phyloP scores from a whole-genome alignment of 2,888 invertebrate genomes.

The Dicroscelio sp. region DNA sequence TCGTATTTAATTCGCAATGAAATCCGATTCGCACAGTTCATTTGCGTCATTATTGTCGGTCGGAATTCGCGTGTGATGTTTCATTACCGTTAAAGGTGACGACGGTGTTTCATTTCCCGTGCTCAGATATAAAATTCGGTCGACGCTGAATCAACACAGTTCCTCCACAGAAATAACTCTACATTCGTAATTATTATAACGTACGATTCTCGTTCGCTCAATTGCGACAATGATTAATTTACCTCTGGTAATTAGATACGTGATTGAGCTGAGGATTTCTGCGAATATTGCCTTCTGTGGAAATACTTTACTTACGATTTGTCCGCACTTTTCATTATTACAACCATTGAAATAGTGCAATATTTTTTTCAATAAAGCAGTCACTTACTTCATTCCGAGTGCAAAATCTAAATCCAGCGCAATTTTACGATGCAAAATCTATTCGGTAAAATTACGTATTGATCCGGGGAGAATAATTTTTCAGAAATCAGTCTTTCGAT shows the following conservation, averaged over 20 bases:
- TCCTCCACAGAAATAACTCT: constrained; percentile 28
- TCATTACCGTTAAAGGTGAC: constrained; percentile 23
- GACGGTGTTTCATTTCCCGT: constrained; percentile 21
- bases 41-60: constrained; percentile 38
- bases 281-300: not conserved
- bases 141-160: constrained; percentile 31
- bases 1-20: not conserved
- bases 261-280: not conserved
- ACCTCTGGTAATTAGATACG: not conserved
- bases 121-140: constrained; percentile 21
- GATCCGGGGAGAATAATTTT: too few relatives aligned
- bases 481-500: constrained; percentile 57
- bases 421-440: too few relatives aligned
- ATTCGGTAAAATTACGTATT: too few relatives aligned
- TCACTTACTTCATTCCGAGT: too few relatives aligned
- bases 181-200: constrained; percentile 29
- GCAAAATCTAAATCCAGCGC: too few relatives aligned
- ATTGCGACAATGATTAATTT: constrained; percentile 24
- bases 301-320: too few relatives aligned
- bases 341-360: too few relatives aligned
- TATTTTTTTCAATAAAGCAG: too few relatives aligned
- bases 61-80: constrained; percentile 44
- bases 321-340: not conserved
- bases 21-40: constrained; percentile 4
- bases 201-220: not conserved